Conservation (phyloP, 2,113 vertebrate species). For the Ciconia maguari region DNA sequence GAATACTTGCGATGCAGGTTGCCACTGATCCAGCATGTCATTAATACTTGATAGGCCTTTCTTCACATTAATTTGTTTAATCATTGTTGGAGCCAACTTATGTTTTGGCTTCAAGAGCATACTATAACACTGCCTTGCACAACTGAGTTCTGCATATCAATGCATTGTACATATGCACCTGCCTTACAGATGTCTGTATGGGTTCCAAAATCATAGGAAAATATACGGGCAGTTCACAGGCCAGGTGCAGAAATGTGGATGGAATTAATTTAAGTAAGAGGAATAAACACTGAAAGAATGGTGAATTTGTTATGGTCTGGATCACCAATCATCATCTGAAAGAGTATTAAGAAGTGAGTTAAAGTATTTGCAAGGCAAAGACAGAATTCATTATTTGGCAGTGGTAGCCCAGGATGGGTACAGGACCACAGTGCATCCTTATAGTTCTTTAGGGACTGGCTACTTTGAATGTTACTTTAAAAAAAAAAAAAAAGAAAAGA, state of each 20-base stretch:
- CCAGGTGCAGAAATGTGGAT: not conserved
- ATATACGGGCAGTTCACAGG: not conserved
- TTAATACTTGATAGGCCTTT: not conserved
- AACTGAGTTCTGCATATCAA: not conserved
- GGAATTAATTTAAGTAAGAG: not conserved
- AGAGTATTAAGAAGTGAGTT: not conserved
- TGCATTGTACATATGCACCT: fast-evolving
- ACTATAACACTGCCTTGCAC: not conserved
- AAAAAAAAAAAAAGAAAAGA: no score
- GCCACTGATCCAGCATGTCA: not conserved
- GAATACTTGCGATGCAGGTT: not conserved
- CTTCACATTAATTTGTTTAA: not conserved
- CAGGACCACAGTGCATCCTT: not conserved
- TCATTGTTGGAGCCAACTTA: not conserved
- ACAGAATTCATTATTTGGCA: not conserved
- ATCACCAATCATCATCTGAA: not conserved
- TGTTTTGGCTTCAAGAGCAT: not conserved
- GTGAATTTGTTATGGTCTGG: not conserved
- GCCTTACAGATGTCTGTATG: not conserved
- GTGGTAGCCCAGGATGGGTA: not conserved
- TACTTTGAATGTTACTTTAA: not conserved
- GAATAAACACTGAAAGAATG: not conserved
- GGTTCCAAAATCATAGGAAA: not conserved
- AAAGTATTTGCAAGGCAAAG: not conserved
- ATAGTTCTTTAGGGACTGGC: not conserved